phyloP scores from a whole-genome alignment of 1,140 invertebrate genomes.

The Macrobrachium nipponense region DNA sequence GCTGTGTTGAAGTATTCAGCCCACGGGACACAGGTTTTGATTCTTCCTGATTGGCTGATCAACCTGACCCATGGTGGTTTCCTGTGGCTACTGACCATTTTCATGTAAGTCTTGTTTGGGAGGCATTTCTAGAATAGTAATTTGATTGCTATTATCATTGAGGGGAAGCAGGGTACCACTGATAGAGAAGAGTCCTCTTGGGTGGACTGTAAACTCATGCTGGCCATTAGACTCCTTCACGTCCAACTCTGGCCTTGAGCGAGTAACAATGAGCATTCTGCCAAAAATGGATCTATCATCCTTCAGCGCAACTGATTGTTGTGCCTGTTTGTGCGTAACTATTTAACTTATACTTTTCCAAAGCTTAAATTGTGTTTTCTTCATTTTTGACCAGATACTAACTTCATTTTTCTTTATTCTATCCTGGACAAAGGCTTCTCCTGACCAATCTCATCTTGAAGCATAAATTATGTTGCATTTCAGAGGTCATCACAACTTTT shows the following conservation, averaged over 20 bases:
- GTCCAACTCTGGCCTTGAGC: background rate
- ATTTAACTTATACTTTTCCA: background rate
- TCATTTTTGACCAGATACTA: background rate
- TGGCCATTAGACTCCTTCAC: background rate
- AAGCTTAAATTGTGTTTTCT: background rate
- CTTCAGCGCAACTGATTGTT: background rate
- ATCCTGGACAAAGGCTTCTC: background rate
- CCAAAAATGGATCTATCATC: conserved; percentile 4
- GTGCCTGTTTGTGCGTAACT: background rate
- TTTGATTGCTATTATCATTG: conserved; percentile 1
- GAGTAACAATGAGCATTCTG: background rate
- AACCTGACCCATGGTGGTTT: no score
- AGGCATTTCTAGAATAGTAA: background rate
- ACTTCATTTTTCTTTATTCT: background rate
- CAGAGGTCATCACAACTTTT: no score
- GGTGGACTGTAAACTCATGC: background rate
- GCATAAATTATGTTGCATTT: background rate
- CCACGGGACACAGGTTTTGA: no score
- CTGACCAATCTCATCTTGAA: background rate
- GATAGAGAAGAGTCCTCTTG: background rate
- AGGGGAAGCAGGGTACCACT: background rate
- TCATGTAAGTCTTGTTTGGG: no score
- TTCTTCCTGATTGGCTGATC: no score
- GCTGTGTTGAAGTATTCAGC: no score
- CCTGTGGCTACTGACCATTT: no score